Evolutionary conservation across 2,113 vertebrate genomes (phyloP).

Genomic region (Menidia beryllina): DNA sequence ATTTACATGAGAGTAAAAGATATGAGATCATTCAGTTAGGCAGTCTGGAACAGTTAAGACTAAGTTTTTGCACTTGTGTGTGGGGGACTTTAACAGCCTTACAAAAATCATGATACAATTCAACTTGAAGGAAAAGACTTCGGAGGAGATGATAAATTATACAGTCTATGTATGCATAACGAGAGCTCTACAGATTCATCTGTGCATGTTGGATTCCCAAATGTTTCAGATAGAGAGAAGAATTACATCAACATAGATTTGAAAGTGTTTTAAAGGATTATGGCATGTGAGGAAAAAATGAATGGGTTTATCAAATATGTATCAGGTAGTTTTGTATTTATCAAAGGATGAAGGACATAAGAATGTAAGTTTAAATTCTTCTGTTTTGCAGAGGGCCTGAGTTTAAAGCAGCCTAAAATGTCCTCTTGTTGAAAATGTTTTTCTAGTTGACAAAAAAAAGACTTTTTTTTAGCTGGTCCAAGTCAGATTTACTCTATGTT

Average conservation of each 20-base stretch:
- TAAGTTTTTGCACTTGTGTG: not conserved
- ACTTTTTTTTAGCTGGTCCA: not conserved
- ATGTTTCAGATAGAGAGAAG: constrained; percentile 26
- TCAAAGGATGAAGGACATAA: constrained; percentile 9
- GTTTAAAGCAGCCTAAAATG: constrained; percentile 23
- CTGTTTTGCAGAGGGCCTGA: constrained; percentile 18
- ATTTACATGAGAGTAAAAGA: constrained; percentile 4
- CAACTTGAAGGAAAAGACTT: constrained; percentile 15
- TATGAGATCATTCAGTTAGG: not conserved
- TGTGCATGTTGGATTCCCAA: constrained; percentile 4
- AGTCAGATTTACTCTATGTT: constrained; percentile 1
- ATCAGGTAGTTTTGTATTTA: constrained; percentile 17
- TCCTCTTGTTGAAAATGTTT: constrained; percentile 15
- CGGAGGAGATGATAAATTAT: constrained; percentile 45
- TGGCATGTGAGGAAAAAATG: constrained; percentile 11
- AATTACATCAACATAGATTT: constrained; percentile 29
- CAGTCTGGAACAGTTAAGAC: not conserved
- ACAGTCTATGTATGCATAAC: constrained; percentile 15
- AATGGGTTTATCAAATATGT: not conserved
- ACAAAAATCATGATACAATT: not conserved
- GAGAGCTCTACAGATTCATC: constrained; percentile 20
- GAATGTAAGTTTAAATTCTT: constrained; percentile 13
- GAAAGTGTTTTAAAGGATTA: constrained; percentile 40
- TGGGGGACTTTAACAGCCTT: not conserved
- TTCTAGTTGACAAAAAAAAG: not conserved